These are phyloP conservation scores for Macrotus californicus DNA, from an alignment of 2,113 vertebrate species.

Conservation along the genomic window DNA sequence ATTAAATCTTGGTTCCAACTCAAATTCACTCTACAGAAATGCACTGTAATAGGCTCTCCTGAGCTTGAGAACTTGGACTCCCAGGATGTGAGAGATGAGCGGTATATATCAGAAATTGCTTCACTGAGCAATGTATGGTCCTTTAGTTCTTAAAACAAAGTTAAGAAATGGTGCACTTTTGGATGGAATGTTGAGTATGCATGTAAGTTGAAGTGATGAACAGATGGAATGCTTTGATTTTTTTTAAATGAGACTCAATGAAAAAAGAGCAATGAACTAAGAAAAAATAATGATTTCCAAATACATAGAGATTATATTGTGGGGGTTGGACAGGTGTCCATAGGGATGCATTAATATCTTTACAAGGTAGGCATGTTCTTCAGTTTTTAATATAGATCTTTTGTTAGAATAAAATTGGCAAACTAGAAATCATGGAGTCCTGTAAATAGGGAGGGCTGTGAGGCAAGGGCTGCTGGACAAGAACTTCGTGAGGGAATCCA, in stretches of 20 bases:
- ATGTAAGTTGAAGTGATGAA: neutral
- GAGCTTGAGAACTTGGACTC: neutral
- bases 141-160: neutral
- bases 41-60: rapidly evolving
- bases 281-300: neutral
- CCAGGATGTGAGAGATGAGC: rapidly evolving
- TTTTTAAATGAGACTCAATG: neutral
- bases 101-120: rapidly evolving
- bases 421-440: too few relatives aligned
- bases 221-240: neutral
- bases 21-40: neutral
- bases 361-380: neutral
- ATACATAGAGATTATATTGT: neutral
- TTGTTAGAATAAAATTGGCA: neutral
- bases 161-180: rapidly evolving
- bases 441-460: neutral
- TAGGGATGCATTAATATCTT: neutral
- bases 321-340: neutral
- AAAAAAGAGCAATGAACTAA: neutral
- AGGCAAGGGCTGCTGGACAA: neutral
- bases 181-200: too few relatives aligned
- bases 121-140: too few relatives aligned
- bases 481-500: neutral
- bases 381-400: neutral
- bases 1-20: neutral